phyloP scores from a whole-genome alignment of 2,888 invertebrate genomes.

The Neria commutata region DNA sequence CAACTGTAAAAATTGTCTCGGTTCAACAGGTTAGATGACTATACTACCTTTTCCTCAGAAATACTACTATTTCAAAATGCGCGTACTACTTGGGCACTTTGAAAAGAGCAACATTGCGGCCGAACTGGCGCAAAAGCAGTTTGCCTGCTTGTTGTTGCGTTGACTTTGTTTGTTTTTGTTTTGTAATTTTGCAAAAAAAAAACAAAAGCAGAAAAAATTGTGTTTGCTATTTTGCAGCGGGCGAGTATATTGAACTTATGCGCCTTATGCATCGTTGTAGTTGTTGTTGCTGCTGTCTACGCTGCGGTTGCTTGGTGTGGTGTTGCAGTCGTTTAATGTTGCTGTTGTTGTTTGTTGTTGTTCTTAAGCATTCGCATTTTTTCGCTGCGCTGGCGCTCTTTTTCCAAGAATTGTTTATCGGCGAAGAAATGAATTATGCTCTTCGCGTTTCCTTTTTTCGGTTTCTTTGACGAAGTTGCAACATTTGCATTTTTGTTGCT shows the following conservation, averaged over 20 bases:
- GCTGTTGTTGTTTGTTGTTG: conserved; percentile 7
- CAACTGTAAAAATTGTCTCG: too few species aligned
- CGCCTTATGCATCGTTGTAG: background rate
- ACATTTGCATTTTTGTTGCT: conserved; percentile 31
- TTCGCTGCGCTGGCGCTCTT: conserved; percentile 20
- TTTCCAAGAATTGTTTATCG: conserved; percentile 28
- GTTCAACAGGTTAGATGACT: too few species aligned
- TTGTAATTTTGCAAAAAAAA: too few species aligned
- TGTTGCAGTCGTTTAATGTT: conserved; percentile 20
- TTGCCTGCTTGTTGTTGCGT: too few species aligned
- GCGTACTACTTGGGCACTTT: too few species aligned
- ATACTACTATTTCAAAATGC: too few species aligned
- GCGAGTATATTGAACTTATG: background rate
- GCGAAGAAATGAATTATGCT: conserved; percentile 28
- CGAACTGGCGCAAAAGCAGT: too few species aligned
- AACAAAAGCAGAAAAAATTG: too few species aligned
- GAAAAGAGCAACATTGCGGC: too few species aligned
- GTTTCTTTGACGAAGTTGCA: conserved; percentile 32
- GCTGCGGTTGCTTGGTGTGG: conserved; percentile 17
- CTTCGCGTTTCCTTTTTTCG: conserved; percentile 19
- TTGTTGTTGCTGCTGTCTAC: conserved; percentile 16
- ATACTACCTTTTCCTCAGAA: too few species aligned
- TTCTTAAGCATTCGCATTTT: conserved; percentile 5
- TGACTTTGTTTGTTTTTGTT: background rate
- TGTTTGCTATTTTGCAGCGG: background rate